Base-by-base conservation (phyloP, 2,888 invertebrate genomes). In the Agelastica alni region DNA sequence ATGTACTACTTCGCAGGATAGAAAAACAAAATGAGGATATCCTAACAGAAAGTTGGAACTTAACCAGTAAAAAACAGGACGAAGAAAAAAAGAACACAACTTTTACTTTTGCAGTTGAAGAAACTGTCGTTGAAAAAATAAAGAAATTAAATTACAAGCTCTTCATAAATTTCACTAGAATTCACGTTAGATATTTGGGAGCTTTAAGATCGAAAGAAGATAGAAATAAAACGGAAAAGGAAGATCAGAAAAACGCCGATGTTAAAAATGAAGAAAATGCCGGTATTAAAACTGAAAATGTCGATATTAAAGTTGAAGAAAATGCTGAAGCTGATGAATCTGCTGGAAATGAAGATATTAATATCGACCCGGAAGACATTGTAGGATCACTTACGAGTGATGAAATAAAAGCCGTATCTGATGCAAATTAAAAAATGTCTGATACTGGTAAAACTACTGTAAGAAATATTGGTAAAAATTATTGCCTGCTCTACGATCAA, bases 1-100 rank as follows among this genome's bases (percentile, higher is more conserved):
- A 46, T 4, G 42, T 42, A 5, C 20, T 53, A 5, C 41, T 53
- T 10, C 31, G 30, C 10, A 28, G 53, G 5, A 34, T 53, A 3
- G 53, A 53, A 16, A 46, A 47, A 32, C 53, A 56, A 36, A 56
- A 56, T 13, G 51, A 51, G 42, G 41, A 46, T 20, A 28, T 55
- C 17, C 34, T 47, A 2, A 48, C 56, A 1, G 14, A 41, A 1
- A 47, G 36, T 12, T 56, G 56, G 56, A 51, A 56, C 41, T 20
- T 51, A 12, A 46, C 41, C 9, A 51, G 46, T 16, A 51, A 43
- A n/a, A 56, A 51, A 42, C n/a, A 18, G 5, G 56, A 56, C 2
- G 45, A 45, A 10, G 13, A 20, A 10, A 30, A 51, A 10, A 51
- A 43, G 17, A 31, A 42, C 16, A 51, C 46, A 7, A 41, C 42